Base-by-base conservation (phyloP, 2,888 invertebrate species). In the Spatulosminthurus flaviceps region DNA sequence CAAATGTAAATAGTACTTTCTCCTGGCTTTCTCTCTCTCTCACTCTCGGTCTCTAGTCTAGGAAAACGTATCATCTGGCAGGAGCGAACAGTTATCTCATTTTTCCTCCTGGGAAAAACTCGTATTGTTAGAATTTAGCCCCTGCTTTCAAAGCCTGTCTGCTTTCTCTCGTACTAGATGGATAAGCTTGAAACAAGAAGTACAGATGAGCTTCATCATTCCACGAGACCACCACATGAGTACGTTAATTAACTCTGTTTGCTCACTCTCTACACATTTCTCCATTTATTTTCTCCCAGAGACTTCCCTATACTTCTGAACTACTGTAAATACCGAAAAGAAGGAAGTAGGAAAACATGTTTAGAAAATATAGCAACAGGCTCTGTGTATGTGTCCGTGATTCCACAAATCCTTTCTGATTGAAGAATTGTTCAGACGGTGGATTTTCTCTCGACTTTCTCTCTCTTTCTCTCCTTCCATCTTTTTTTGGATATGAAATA, bases 371-470 rank as follows among this genome's bases (percentile, higher is more conserved):
- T 70, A 70, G 70, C 60, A 73, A 29, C 73, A 73, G 60, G 73
- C 51, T 73, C 51, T 51, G n/a, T n/a, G n/a, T n/a, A n/a, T n/a
- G n/a, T n/a, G 28, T 73, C 29, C 43, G 26, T 28, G 51, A 51
- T 73, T 70, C 21, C 43, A 21, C 21, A 72, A 72, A 72, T 43
- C 72, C 43, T 60, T 24, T 73, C 60, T 73, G 73, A 73, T 73
- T 73, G 29, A 43, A 19, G 51, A 51, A 51, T 51, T 51, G 60
- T 73, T 73, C n/a, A 13, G 29, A 60, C 11, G 43, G 24, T 34
- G 42, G 67, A 67, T 28, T 67, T 64, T n/a, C 64, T 22, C n/a
- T 64, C 22, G 22, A 1, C n/a, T 64, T 22, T 64, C 13, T 26
- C 64, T 22, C 22, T 64, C 64, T 64, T 28, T 26, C 28, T 28